These are phyloP conservation scores for Hippocampus abdominalis DNA, from an alignment of 2,113 vertebrate species.

Conservation along the genomic window DNA sequence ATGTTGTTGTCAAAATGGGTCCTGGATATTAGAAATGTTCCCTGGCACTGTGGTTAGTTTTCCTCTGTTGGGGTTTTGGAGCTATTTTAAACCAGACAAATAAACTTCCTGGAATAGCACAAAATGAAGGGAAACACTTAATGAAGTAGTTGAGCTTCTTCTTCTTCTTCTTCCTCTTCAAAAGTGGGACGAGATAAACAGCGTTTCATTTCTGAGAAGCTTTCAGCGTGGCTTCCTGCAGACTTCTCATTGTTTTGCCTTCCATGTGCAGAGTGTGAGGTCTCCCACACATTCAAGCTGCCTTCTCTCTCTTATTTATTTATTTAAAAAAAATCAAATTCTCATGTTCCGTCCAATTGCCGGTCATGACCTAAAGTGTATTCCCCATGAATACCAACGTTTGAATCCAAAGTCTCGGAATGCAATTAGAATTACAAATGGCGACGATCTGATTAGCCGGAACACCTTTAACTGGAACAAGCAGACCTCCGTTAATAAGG, in stretches of 20 bases:
- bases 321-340: not conserved
- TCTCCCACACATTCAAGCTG: not conserved
- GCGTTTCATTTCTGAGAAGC: not conserved
- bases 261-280: not conserved
- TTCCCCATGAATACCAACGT: not conserved
- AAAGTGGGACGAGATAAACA: constrained; percentile 1
- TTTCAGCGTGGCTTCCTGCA: not conserved
- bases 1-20: not conserved
- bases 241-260: too few species aligned
- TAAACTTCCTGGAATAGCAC: constrained; percentile 1
- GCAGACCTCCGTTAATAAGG: not conserved
- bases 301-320: not conserved
- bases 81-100: constrained; percentile 4
- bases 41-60: not conserved
- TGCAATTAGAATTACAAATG: not conserved
- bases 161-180: not conserved
- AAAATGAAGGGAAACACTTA: not conserved
- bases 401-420: not conserved
- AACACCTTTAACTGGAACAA: not conserved
- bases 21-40: not conserved
- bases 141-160: not conserved
- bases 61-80: not conserved
- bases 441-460: not conserved
- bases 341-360: not conserved
- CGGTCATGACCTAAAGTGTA: not conserved